Evolutionary conservation across 2,113 vertebrate species (phyloP).

Genomic region (Mesitornis unicolor): DNA sequence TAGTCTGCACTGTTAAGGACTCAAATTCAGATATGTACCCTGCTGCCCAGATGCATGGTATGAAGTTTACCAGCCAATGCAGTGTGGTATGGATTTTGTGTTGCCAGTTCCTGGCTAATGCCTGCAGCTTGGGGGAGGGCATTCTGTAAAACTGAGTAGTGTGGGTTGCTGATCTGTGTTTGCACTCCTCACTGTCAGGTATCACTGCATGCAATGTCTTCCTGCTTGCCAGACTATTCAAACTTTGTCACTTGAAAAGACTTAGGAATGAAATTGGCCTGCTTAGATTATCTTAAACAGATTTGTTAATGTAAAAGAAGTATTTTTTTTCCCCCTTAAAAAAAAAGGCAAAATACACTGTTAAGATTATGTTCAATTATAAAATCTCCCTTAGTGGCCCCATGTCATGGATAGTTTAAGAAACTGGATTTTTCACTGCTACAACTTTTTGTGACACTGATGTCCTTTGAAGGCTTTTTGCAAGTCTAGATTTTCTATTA

Average conservation of each 20-base stretch:
- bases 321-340: not conserved
- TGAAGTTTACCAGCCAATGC: not conserved
- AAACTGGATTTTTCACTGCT: not conserved
- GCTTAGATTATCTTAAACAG: not conserved
- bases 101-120: not conserved
- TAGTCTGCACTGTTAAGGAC: not conserved
- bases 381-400: not conserved
- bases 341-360: not conserved
- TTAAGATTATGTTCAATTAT: not conserved
- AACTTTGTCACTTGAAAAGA: not conserved
- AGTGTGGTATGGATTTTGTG: not conserved
- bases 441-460: not conserved
- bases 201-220: not conserved
- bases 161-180: not conserved
- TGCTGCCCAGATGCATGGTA: not conserved
- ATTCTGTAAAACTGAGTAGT: not conserved
- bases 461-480: not conserved
- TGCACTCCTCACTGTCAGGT: not conserved
- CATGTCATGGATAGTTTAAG: not conserved
- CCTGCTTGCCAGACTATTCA: not conserved
- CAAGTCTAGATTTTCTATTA: not conserved
- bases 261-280: not conserved
- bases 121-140: not conserved
- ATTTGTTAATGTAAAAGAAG: not conserved
- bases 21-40: not conserved